These are phyloP conservation scores for Papilio glaucus DNA, from an alignment of 1,140 invertebrate genomes.

Conservation along the genomic window DNA sequence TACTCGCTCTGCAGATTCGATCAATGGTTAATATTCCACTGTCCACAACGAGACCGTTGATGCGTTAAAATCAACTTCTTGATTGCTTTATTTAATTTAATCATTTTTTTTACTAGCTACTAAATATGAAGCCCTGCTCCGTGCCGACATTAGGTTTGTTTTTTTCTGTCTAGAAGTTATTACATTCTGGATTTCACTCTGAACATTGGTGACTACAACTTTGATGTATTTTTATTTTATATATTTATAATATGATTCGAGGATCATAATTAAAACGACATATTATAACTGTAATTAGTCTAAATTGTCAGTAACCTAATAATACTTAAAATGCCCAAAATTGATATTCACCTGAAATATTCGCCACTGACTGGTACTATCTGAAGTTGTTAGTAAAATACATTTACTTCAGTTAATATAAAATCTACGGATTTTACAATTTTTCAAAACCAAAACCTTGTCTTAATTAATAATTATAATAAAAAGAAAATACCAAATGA, in stretches of 20 bases:
- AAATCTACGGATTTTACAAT: no score
- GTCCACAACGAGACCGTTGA: constrained; percentile 44
- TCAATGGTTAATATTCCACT: constrained; percentile 54
- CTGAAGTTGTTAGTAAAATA: no score
- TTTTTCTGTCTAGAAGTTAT: constrained; percentile 39
- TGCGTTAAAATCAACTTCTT: constrained; percentile 53
- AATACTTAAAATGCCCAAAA: no score
- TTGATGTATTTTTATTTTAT: no score
- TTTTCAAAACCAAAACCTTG: no score
- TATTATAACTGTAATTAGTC: neutral
- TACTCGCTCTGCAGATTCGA: constrained; percentile 53
- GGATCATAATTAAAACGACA: no score
- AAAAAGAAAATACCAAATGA: no score
- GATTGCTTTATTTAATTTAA: constrained; percentile 71
- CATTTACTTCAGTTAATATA: no score
- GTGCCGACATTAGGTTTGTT: constrained; percentile 44
- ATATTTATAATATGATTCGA: no score
- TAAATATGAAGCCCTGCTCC: constrained; percentile 44
- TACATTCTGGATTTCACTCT: constrained; percentile 45
- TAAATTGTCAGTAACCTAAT: neutral
- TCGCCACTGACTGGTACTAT: no score
- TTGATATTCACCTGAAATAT: no score
- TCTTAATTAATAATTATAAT: no score
- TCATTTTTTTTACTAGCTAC: constrained; percentile 47
- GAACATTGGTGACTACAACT: neutral